phyloP scores from a whole-genome alignment of 1,140 invertebrate species.

The Drosophila truncata region DNA sequence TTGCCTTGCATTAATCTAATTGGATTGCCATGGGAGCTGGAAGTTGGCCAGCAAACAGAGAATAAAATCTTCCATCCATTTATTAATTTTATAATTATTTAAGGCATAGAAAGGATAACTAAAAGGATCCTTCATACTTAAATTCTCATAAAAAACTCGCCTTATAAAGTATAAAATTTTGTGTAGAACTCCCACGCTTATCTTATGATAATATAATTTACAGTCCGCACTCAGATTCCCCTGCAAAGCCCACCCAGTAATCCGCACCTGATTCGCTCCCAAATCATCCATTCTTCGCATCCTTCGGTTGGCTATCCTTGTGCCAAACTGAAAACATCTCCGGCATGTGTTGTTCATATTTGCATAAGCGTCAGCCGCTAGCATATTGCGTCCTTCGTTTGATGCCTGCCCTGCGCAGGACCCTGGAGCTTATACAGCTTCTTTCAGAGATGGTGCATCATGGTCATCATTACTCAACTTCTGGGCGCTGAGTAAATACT shows the following conservation, averaged over 20 bases:
- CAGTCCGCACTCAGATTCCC: neutral
- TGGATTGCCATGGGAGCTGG: conserved; percentile 30
- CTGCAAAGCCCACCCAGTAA: conserved; percentile 9
- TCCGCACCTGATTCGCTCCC: conserved; percentile 21
- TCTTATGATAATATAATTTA: neutral
- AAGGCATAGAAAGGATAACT: neutral
- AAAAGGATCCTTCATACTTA: neutral
- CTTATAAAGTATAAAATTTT: neutral
- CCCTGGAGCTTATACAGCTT: neutral
- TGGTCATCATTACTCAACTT: conserved; percentile 67
- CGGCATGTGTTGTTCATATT: conserved; percentile 58
- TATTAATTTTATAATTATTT: neutral
- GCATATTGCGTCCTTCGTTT: conserved; percentile 42
- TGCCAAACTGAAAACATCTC: conserved; percentile 29
- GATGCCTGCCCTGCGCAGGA: conserved; percentile 17
- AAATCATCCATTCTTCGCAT: neutral
- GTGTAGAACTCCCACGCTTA: neutral
- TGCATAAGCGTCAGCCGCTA: conserved; percentile 48
- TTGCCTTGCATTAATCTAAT: conserved; percentile 45
- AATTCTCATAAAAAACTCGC: too few species aligned
- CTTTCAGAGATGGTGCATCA: conserved; percentile 42
- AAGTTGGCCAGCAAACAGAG: neutral
- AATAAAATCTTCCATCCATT: neutral
- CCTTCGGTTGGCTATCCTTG: conserved; percentile 9
- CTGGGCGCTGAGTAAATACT: conserved; percentile 58